These are phyloP conservation scores for Drosophila fuyamai DNA, from an alignment of 1,140 invertebrate genomes.

Conservation along the genomic window DNA sequence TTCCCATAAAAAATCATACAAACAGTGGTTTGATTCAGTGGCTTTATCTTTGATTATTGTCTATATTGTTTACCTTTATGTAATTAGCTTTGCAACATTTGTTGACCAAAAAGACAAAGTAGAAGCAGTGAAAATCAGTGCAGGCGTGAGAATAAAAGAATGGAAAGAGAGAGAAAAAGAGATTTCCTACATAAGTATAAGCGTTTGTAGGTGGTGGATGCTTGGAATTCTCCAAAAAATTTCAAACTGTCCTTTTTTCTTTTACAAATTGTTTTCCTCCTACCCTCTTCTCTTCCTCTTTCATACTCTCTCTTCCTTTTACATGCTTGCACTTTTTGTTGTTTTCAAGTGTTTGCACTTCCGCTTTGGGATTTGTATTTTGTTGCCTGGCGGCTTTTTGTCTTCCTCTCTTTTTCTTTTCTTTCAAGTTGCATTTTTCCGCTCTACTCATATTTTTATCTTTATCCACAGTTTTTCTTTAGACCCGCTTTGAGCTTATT, in stretches of 20 bases:
- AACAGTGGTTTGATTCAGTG: slow-evolving; percentile 15
- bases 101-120: slow-evolving; percentile 4
- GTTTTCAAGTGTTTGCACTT: slow-evolving; percentile 73
- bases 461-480: neutral
- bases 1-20: slow-evolving; percentile 43
- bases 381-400: slow-evolving; percentile 21
- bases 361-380: slow-evolving; percentile 59
- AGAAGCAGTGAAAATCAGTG: slow-evolving; percentile 30
- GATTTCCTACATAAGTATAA: neutral
- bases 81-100: slow-evolving; percentile 78
- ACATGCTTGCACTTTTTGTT: slow-evolving; percentile 47
- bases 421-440: slow-evolving; percentile 43
- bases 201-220: slow-evolving; percentile 49
- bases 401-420: slow-evolving; percentile 10
- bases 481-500: neutral
- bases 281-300: slow-evolving; percentile 1
- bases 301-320: slow-evolving; percentile 3
- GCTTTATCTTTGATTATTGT: slow-evolving; percentile 50
- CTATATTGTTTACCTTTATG: slow-evolving; percentile 79
- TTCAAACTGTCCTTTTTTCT: slow-evolving; percentile 49
- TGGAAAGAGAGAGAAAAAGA: neutral
- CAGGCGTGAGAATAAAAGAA: slow-evolving; percentile 21
- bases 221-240: slow-evolving; percentile 79
- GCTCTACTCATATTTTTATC: slow-evolving; percentile 15
- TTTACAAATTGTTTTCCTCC: slow-evolving; percentile 8